These are phyloP conservation scores for Natrix natrix DNA, from an alignment of 2,797 vertebrate species.

Conservation along the genomic window DNA sequence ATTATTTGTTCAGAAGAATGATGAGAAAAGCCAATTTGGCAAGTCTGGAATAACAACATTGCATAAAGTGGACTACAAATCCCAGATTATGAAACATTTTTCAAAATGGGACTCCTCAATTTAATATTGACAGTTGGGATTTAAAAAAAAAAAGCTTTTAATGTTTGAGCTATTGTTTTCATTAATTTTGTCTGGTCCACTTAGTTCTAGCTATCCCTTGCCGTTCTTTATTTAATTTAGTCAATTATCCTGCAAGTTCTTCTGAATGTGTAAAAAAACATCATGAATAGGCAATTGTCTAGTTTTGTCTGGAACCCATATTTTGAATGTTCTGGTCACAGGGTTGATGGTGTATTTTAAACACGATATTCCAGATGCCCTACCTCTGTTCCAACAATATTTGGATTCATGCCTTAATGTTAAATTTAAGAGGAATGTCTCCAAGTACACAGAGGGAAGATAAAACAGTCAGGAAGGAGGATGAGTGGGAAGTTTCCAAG, in stretches of 20 bases:
- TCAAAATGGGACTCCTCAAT: neutral
- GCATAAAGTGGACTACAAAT: neutral
- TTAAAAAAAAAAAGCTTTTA: neutral
- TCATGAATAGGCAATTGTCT: neutral
- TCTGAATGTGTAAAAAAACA: neutral
- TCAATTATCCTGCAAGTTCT: neutral
- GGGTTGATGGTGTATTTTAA: neutral
- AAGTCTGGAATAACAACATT: neutral
- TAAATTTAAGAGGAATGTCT: slow-evolving; percentile 25
- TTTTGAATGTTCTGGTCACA: neutral
- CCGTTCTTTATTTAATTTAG: neutral
- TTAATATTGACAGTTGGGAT: neutral
- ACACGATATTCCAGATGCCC: neutral
- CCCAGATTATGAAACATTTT: neutral
- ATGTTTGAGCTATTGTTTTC: neutral
- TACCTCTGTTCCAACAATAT: slow-evolving; percentile 4
- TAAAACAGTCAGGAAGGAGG: slow-evolving; percentile 34
- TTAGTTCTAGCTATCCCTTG: neutral
- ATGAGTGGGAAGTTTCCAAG: slow-evolving; percentile 44
- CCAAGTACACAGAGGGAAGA: slow-evolving; percentile 13
- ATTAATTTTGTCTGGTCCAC: neutral
- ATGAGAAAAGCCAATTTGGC: neutral
- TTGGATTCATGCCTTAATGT: slow-evolving; percentile 12
- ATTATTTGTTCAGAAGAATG: neutral
- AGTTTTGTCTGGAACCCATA: slow-evolving; percentile 1